phyloP scores from a whole-genome alignment of 1,140 invertebrate species.

The Nixonia krombeini region DNA sequence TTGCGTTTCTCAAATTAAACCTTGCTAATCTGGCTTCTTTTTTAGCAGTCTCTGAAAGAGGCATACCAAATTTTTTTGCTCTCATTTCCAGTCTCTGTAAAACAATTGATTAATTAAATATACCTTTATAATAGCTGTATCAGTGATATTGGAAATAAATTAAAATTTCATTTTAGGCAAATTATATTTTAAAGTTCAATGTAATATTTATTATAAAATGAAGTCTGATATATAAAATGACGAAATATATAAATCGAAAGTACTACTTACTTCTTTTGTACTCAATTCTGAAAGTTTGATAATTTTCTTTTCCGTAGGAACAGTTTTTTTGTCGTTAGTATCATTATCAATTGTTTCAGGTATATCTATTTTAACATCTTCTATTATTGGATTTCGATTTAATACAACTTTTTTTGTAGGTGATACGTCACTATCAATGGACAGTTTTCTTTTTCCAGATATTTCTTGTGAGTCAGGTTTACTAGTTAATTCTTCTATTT shows the following conservation, averaged over 20 bases:
- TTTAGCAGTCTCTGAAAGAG: conserved; percentile 73
- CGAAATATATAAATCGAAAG: too few relatives aligned
- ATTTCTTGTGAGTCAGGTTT: conserved; percentile 64
- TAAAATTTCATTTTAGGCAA: too few relatives aligned
- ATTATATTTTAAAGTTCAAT: too few relatives aligned
- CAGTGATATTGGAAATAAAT: too few relatives aligned
- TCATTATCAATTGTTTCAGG: conserved; percentile 49
- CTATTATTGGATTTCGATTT: conserved; percentile 76
- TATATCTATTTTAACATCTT: conserved; percentile 60
- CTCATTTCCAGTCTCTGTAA: conserved; percentile 79
- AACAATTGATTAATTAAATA: conserved; percentile 26
- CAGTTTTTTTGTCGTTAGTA: conserved; percentile 30
- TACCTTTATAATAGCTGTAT: too few relatives aligned
- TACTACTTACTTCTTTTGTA: conserved; percentile 77
- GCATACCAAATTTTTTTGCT: conserved; percentile 84
- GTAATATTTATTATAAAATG: too few relatives aligned
- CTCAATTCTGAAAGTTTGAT: conserved; percentile 77
- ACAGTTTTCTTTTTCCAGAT: conserved; percentile 59
- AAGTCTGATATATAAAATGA: too few relatives aligned
- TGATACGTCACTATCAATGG: conserved; percentile 51
- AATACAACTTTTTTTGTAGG: conserved; percentile 76
- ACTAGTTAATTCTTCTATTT: conserved; percentile 63
- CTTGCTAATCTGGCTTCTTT: conserved; percentile 79
- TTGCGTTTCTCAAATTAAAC: conserved; percentile 69
- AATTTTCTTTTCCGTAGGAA: conserved; percentile 68